A percentile compares a stretch with the other conserved stretches of the same genome.
phyloP scores from a whole-genome alignment of 1,140 invertebrate genomes.

The Hyles vespertilio region DNA sequence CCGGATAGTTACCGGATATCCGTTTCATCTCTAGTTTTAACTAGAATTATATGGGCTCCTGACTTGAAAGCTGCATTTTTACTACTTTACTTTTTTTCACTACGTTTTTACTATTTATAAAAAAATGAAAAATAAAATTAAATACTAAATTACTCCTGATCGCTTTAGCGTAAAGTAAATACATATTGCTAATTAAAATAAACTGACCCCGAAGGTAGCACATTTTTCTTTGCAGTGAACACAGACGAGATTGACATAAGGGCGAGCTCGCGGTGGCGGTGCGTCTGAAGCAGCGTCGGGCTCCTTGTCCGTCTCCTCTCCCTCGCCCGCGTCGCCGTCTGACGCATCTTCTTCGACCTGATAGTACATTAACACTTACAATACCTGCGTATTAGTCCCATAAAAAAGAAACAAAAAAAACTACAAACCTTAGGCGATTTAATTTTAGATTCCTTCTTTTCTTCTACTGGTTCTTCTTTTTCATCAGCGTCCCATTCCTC shows the following conservation, averaged over 20 bases:
- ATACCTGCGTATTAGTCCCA: too few species aligned
- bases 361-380: too few species aligned
- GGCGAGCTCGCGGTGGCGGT: constrained; percentile 47
- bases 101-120: too few species aligned
- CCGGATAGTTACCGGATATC: too few species aligned
- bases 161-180: too few species aligned
- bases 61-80: too few species aligned
- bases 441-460: constrained; percentile 58
- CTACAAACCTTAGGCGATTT: constrained; percentile 60
- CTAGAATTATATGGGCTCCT: too few species aligned
- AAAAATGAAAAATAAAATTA: too few species aligned
- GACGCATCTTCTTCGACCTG: constrained; percentile 45
- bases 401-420: not conserved
- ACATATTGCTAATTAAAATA: not conserved
- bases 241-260: constrained; percentile 83
- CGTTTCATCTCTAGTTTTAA: too few species aligned
- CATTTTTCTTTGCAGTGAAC: constrained; percentile 84
- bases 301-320: constrained; percentile 70
- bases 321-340: constrained; percentile 44
- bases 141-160: too few species aligned
- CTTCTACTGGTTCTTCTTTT: constrained; percentile 57
- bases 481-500: constrained; percentile 72
- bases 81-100: too few species aligned
- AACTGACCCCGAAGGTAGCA: constrained; percentile 81
- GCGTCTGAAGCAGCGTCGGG: constrained; percentile 74